These are phyloP conservation scores for Ammodytes dubius DNA, from an alignment of 2,113 vertebrate species.

Conservation along the genomic window DNA sequence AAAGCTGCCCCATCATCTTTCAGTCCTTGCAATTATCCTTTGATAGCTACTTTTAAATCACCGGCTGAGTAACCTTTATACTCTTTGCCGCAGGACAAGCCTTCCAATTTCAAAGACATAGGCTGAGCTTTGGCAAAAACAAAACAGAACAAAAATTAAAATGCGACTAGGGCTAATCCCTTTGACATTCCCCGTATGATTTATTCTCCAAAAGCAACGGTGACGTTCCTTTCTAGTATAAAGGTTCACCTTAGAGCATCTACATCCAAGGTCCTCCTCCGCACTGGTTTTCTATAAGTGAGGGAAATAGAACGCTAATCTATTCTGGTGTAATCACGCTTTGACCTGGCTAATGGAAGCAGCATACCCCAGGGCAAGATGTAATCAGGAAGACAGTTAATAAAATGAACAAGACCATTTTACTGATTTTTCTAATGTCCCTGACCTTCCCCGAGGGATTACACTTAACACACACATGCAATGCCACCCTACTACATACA, in stretches of 20 bases:
- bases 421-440: slow-evolving; percentile 76
- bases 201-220: slow-evolving; percentile 10
- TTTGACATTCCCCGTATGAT: slow-evolving; percentile 5
- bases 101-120: slow-evolving; percentile 35
- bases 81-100: slow-evolving; percentile 35
- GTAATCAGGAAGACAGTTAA: slow-evolving; percentile 80
- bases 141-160: not conserved
- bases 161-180: not conserved
- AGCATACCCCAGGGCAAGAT: slow-evolving; percentile 73
- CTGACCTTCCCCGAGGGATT: slow-evolving; percentile 73
- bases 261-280: slow-evolving; percentile 54
- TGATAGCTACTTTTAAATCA: slow-evolving; percentile 47
- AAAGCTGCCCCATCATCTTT: slow-evolving; percentile 20
- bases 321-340: slow-evolving; percentile 76
- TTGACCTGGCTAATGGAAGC: slow-evolving; percentile 81
- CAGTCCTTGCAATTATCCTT: slow-evolving; percentile 6
- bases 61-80: slow-evolving; percentile 50
- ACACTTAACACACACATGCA: slow-evolving; percentile 24
- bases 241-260: slow-evolving; percentile 54
- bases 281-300: slow-evolving; percentile 47
- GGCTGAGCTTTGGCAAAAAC: slow-evolving; percentile 22
- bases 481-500: slow-evolving; percentile 30
- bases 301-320: slow-evolving; percentile 73
- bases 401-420: slow-evolving; percentile 79
- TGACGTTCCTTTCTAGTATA: slow-evolving; percentile 15